phyloP scores from a whole-genome alignment of 2,113 vertebrate genomes.

The Perca fluviatilis region DNA sequence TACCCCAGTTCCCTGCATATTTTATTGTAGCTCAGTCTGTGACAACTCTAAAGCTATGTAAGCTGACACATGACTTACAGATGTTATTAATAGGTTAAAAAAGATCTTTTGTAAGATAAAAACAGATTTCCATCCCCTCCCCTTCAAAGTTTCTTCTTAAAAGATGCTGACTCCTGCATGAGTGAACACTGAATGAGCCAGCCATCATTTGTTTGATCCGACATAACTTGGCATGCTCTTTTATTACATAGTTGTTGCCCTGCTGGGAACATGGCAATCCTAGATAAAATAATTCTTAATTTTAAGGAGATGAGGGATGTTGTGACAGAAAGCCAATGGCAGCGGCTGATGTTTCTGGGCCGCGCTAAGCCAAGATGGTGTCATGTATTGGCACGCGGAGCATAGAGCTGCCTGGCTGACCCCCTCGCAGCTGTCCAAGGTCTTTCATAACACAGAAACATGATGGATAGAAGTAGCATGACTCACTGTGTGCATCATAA shows the following conservation, averaged over 20 bases:
- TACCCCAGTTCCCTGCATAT: neutral
- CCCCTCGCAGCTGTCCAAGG: constrained; percentile 44
- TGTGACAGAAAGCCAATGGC: constrained; percentile 36
- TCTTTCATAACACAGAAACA: constrained; percentile 49
- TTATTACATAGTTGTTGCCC: constrained; percentile 33
- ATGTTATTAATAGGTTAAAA: constrained; percentile 18
- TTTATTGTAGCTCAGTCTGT: neutral
- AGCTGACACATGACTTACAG: neutral
- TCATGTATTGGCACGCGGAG: constrained; percentile 62
- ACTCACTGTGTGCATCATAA: constrained; percentile 28
- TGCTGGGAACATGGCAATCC: constrained; percentile 41
- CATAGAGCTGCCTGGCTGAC: constrained; percentile 51
- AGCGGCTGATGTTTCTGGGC: constrained; percentile 39
- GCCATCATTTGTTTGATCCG: constrained; percentile 42
- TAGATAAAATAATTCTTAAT: constrained; percentile 32
- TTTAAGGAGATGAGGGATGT: constrained; percentile 13
- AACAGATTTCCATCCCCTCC: neutral
- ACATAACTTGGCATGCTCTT: constrained; percentile 48
- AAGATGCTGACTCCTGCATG: constrained; percentile 30
- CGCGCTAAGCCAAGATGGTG: constrained; percentile 62
- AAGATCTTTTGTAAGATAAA: neutral
- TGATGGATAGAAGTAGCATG: constrained; percentile 27
- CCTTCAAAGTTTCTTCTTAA: neutral
- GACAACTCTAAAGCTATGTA: neutral
- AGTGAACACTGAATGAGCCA: constrained; percentile 52